Percentiles rank a stretch among this genome's conserved stretches.
These are phyloP conservation scores for Hydropotes inermis DNA, from an alignment of 2,113 vertebrate species.

Conservation along the genomic window DNA sequence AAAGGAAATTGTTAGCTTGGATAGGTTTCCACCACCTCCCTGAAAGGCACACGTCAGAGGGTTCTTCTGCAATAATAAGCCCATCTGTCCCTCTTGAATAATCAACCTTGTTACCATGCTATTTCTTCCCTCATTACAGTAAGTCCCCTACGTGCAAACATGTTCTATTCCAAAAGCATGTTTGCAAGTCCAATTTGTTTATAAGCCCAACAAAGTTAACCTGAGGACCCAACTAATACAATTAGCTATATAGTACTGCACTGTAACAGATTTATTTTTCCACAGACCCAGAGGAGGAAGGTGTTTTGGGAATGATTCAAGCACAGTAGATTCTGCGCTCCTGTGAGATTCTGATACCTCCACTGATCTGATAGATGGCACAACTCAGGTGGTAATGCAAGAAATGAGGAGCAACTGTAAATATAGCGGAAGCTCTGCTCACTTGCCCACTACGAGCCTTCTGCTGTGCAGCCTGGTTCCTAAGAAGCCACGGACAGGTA, in stretches of 20 bases:
- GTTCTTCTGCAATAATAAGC: not conserved
- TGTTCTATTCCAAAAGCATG: not conserved
- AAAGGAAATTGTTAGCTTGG: not conserved
- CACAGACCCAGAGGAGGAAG: not conserved
- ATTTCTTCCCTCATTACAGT: not conserved
- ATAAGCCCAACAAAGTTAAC: not conserved
- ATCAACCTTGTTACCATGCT: not conserved
- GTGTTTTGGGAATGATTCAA: not conserved
- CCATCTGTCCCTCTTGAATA: not conserved
- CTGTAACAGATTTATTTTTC: not conserved
- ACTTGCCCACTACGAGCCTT: not conserved
- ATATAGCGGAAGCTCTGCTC: not conserved
- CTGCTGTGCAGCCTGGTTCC: not conserved
- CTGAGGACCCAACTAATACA: not conserved
- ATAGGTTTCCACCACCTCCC: not conserved
- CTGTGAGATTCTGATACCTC: not conserved
- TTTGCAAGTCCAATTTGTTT: not conserved
- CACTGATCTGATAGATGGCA: not conserved
- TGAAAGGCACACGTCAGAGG: not conserved
- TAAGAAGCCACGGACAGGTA: not conserved
- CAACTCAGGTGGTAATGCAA: not conserved
- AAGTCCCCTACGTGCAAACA: not conserved
- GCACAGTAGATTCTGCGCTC: not conserved
- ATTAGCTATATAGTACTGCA: not conserved
- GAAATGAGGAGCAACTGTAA: not conserved